Conservation (phyloP, 2,888 invertebrate species). For the Calameuta idolon region DNA sequence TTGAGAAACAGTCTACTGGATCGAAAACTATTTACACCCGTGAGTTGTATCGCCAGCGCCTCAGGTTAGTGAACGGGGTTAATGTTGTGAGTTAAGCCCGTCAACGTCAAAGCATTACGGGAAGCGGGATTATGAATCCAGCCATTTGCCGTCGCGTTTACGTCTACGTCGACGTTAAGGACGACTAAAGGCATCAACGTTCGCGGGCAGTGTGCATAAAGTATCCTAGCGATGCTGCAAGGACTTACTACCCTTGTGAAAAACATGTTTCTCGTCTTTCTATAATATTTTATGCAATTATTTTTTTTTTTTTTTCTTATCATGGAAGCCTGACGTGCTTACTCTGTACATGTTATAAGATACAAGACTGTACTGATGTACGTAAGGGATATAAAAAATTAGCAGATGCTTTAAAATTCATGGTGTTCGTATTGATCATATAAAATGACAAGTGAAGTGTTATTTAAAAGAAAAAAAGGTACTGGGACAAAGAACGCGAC, state of each 20-base stretch:
- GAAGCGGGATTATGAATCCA: constrained; percentile 40
- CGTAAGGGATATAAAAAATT: not conserved
- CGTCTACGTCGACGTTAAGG: not conserved
- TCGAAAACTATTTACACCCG: not conserved
- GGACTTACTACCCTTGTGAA: not conserved
- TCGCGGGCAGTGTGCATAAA: not conserved
- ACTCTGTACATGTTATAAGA: not conserved
- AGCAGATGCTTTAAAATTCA: not conserved
- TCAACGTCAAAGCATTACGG: constrained; percentile 41
- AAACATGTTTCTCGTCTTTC: not conserved
- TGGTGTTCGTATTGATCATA: not conserved
- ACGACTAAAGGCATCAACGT: not conserved
- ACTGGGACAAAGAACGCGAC: not conserved
- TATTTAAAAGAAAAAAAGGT: not conserved
- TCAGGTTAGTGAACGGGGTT: constrained; percentile 11
- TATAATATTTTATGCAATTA: not conserved
- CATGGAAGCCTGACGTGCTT: not conserved
- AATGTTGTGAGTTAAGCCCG: constrained; percentile 36
- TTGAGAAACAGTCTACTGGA: not conserved
- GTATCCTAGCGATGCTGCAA: not conserved
- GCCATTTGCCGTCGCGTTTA: constrained; percentile 28
- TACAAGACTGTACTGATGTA: not conserved
- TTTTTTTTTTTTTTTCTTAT: not conserved
- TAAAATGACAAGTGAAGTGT: not conserved
- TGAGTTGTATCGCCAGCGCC: not conserved